phyloP scores from a whole-genome alignment of 2,888 invertebrate genomes.

The Polyommatus icarus region DNA sequence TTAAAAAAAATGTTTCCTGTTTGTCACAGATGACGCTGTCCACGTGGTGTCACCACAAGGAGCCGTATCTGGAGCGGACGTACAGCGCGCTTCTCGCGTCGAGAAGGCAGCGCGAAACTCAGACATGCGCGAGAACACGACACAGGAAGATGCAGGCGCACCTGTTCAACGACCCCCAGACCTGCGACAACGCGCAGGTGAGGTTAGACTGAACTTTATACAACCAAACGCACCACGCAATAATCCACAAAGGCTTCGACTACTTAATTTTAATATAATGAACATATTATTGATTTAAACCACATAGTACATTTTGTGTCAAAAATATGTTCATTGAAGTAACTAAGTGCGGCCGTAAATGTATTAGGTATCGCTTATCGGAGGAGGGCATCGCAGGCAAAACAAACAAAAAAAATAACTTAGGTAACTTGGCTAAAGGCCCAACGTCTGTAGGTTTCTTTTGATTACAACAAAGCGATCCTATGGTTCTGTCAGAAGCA shows the following conservation, averaged over 20 bases:
- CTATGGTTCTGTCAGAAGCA: too few relatives aligned
- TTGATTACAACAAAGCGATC: too few relatives aligned
- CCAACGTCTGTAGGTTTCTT: too few relatives aligned
- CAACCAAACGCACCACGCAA: conserved; percentile 18
- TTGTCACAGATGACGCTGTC: conserved; percentile 62
- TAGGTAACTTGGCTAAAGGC: too few relatives aligned
- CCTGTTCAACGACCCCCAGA: conserved; percentile 67
- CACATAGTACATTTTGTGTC: too few relatives aligned
- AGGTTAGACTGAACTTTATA: conserved; percentile 58
- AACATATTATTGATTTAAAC: too few relatives aligned
- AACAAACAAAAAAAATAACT: too few relatives aligned
- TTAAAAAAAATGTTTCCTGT: background rate
- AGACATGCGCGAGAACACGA: conserved; percentile 43
- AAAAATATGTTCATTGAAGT: too few relatives aligned
- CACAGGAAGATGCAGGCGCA: conserved; percentile 54
- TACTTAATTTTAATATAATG: too few relatives aligned
- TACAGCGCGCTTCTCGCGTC: conserved; percentile 60
- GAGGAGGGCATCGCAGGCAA: too few relatives aligned
- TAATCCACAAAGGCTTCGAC: background rate
- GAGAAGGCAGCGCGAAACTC: conserved; percentile 48
- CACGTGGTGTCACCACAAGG: conserved; percentile 64
- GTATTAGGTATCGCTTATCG: too few relatives aligned
- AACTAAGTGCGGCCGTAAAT: too few relatives aligned
- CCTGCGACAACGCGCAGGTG: conserved; percentile 74
- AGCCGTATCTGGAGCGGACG: conserved; percentile 47